These are phyloP conservation scores for Junonia oenone DNA, from an alignment of 2,888 invertebrate species.

Conservation along the genomic window DNA sequence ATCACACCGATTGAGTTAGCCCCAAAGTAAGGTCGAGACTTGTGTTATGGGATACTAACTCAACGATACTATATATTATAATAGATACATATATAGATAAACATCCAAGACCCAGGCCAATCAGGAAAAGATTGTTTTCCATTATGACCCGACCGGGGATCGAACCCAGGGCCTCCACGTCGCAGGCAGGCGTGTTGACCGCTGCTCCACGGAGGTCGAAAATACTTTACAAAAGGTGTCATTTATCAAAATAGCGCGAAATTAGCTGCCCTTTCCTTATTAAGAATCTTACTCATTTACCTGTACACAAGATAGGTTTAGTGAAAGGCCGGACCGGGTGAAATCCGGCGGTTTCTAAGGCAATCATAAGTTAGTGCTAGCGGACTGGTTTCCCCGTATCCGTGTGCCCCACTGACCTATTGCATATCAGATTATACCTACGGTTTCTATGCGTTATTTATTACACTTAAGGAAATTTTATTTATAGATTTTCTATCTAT, in stretches of 20 bases:
- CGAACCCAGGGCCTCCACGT: too few species aligned
- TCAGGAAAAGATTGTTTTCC: too few species aligned
- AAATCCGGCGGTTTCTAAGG: constrained; percentile 18
- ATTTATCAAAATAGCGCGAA: background rate
- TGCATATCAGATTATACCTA: constrained; percentile 28
- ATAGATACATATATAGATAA: too few species aligned
- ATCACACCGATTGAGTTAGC: too few species aligned
- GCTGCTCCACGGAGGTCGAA: too few species aligned
- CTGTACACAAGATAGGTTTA: constrained; percentile 6
- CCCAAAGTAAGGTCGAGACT: too few species aligned
- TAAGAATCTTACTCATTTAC: background rate
- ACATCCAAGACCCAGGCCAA: too few species aligned
- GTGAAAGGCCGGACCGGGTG: constrained; percentile 21
- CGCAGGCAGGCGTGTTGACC: too few species aligned
- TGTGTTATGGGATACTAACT: too few species aligned
- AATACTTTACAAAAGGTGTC: too few species aligned
- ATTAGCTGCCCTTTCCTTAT: background rate
- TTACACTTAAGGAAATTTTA: background rate
- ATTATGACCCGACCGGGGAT: too few species aligned
- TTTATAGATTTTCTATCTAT: background rate
- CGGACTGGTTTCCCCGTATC: constrained; percentile 27
- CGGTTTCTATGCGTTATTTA: constrained; percentile 13
- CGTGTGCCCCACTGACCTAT: constrained; percentile 30
- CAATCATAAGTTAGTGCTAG: constrained; percentile 25
- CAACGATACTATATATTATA: too few species aligned